A percentile compares a stretch with the other conserved stretches of the same genome.
Conservation (phyloP, 1,140 invertebrate genomes). For the Calliphora vicina region DNA sequence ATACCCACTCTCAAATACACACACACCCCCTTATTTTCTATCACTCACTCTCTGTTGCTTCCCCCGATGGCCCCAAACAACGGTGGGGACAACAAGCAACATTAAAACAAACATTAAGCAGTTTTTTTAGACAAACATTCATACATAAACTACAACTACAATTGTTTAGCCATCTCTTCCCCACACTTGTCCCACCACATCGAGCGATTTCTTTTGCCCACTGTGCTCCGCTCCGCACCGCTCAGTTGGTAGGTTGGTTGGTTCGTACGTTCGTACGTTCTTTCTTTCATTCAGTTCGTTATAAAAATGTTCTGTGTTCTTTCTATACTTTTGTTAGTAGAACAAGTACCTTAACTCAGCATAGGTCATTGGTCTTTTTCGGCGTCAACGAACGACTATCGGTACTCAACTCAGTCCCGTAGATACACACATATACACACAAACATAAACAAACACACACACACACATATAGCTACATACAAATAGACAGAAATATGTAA, state of each 20-base stretch:
- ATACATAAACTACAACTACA: not conserved
- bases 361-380: constrained; percentile 64
- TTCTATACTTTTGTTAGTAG: constrained; percentile 29
- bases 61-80: not conserved
- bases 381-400: constrained; percentile 61
- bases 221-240: not conserved
- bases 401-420: constrained; percentile 10
- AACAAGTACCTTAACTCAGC: constrained; percentile 42
- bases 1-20: not conserved
- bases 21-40: not conserved
- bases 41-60: not conserved
- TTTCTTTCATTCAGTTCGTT: not conserved
- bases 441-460: not conserved
- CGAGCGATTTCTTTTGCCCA: not conserved
- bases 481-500: not conserved
- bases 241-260: not conserved
- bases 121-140: not conserved
- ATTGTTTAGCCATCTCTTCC: not conserved
- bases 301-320: not conserved
- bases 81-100: not conserved
- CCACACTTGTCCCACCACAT: not conserved
- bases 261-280: not conserved
- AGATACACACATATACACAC: not conserved
- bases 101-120: constrained; percentile 2
- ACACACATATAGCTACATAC: not conserved